Percentiles rank a stretch among this genome's conserved stretches.
phyloP scores from a whole-genome alignment of 2,888 invertebrate genomes.

The Callinectes sapidus region DNA sequence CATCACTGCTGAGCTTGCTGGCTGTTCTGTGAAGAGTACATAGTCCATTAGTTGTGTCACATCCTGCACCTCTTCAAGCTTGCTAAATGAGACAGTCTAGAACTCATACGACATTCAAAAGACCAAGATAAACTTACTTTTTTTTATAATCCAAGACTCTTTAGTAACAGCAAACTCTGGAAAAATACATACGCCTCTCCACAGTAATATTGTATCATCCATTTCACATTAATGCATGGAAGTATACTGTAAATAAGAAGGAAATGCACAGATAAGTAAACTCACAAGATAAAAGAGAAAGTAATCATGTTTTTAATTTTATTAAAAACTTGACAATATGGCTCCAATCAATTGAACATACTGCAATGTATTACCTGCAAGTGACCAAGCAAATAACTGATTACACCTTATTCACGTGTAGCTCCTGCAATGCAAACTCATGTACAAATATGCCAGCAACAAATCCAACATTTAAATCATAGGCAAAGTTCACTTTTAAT shows the following conservation, averaged over 20 bases:
- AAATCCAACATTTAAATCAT: background rate
- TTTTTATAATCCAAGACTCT: background rate
- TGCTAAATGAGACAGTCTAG: background rate
- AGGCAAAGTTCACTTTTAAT: background rate
- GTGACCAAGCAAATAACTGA: conserved; percentile 23
- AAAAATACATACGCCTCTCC: background rate
- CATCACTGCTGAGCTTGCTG: too few relatives aligned
- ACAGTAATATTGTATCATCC: background rate
- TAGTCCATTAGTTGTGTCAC: background rate
- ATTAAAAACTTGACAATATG: conserved; percentile 66
- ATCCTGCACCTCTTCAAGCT: background rate
- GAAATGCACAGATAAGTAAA: background rate
- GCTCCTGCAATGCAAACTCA: conserved; percentile 26
- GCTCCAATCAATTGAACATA: conserved; percentile 53
- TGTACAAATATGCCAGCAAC: background rate
- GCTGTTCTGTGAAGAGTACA: background rate
- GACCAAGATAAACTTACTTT: background rate
- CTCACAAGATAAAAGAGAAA: background rate
- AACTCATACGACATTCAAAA: background rate
- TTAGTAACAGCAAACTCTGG: background rate
- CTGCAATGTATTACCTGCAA: conserved; percentile 9
- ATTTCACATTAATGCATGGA: background rate
- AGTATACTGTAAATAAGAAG: background rate
- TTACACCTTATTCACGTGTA: background rate
- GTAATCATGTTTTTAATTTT: conserved; percentile 53